These are phyloP conservation scores for Plectus sambesii DNA, from an alignment of 1,140 invertebrate species.

Conservation along the genomic window DNA sequence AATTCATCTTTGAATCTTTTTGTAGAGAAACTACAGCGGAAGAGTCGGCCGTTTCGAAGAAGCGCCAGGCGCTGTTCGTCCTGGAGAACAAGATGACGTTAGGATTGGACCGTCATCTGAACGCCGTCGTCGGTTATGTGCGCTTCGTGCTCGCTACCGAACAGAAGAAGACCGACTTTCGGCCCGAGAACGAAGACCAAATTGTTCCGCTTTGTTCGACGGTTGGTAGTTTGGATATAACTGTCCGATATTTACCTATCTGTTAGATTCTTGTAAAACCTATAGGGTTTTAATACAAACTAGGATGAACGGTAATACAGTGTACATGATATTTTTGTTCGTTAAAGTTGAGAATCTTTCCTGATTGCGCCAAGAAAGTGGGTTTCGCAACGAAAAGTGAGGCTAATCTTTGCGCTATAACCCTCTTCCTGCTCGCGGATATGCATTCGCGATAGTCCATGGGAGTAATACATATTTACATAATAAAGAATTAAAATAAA, in stretches of 20 bases:
- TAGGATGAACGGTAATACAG: conserved; percentile 13
- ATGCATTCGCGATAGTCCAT: too few relatives aligned
- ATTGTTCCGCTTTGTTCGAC: not conserved
- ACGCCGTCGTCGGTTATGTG: conserved; percentile 78
- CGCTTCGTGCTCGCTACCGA: conserved; percentile 77
- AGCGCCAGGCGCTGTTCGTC: conserved; percentile 70
- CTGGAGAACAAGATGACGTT: conserved; percentile 79
- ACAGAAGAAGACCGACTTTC: conserved; percentile 91
- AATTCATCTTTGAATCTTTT: conserved; percentile 14
- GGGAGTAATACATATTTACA: too few relatives aligned
- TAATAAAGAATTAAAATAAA: too few relatives aligned
- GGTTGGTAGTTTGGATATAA: not conserved
- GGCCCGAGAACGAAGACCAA: conserved; percentile 63
- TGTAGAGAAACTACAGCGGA: conserved; percentile 72
- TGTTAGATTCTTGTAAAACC: not conserved
- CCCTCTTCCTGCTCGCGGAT: too few relatives aligned
- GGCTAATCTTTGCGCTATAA: too few relatives aligned
- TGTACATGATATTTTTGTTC: too few relatives aligned
- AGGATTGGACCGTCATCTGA: conserved; percentile 68
- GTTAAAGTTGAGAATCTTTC: too few relatives aligned
- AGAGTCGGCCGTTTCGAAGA: conserved; percentile 71
- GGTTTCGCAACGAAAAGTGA: too few relatives aligned
- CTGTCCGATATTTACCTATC: not conserved
- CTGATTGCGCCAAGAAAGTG: too few relatives aligned
- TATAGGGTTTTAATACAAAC: not conserved